Evolutionary conservation across 1,140 invertebrate genomes (phyloP).

Genomic region (Lepidotrigona ventralis): DNA sequence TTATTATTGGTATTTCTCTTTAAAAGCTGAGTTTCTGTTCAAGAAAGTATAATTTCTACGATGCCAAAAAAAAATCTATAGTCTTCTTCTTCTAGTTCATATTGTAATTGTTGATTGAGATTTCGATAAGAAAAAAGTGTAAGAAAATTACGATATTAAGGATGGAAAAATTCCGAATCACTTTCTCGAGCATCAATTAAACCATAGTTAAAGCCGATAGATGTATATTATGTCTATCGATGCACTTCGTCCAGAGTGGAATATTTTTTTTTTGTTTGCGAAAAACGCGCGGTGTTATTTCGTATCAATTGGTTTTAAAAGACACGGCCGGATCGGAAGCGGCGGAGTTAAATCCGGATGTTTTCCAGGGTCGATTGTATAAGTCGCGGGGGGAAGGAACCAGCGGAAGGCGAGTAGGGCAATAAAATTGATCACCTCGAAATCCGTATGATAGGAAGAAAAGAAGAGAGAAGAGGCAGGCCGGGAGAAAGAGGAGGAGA

Average conservation of each 20-base stretch:
- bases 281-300: slow-evolving; percentile 2
- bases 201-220: not conserved
- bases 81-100: too few species aligned
- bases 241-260: not conserved
- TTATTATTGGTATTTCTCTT: too few species aligned
- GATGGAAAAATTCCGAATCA: not conserved
- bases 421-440: slow-evolving; percentile 54
- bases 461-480: slow-evolving; percentile 57
- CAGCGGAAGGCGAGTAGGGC: slow-evolving; percentile 27
- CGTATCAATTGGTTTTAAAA: slow-evolving; percentile 17
- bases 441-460: slow-evolving; percentile 56
- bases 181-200: not conserved
- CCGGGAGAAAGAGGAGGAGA: not conserved
- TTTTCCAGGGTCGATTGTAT: slow-evolving; percentile 46
- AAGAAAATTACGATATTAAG: not conserved
- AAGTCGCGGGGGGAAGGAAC: slow-evolving; percentile 36
- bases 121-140: not conserved
- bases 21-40: too few species aligned
- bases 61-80: too few species aligned
- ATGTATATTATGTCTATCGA: not conserved
- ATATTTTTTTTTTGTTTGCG: not conserved
- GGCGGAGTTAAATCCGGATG: slow-evolving; percentile 26
- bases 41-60: too few species aligned
- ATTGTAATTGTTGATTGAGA: not conserved
- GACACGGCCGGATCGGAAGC: not conserved